These are phyloP conservation scores for Lithobates pipiens DNA, from an alignment of 2,797 vertebrate species.

Conservation along the genomic window DNA sequence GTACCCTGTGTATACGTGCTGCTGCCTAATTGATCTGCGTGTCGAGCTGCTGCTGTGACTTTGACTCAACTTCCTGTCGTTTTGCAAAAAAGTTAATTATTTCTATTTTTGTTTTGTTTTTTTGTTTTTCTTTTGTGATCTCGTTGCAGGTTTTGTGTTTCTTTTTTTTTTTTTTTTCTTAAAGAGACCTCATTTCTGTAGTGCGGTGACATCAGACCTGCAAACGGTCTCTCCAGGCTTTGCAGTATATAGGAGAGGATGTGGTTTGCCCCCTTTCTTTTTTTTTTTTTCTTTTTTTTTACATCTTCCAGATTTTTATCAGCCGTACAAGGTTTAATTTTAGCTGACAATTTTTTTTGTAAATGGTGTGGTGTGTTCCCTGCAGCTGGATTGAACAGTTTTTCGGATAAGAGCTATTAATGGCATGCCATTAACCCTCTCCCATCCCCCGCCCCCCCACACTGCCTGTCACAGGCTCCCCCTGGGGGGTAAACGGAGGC, in stretches of 20 bases:
- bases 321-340: background rate
- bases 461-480: background rate
- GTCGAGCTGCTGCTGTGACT: background rate
- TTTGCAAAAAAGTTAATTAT: background rate
- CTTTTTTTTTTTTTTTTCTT: background rate
- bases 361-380: background rate
- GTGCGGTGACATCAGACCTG: background rate
- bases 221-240: background rate
- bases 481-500: background rate
- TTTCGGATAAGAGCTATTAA: background rate
- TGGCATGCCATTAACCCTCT: background rate
- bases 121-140: background rate
- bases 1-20: background rate
- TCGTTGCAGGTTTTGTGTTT: background rate
- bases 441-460: background rate
- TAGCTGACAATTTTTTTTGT: background rate
- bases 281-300: background rate
- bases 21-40: background rate
- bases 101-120: background rate
- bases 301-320: background rate
- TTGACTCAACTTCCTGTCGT: conserved; percentile 16
- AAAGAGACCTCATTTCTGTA: background rate
- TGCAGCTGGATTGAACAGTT: background rate
- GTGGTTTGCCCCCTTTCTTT: background rate
- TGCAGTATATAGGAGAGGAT: background rate